Evolutionary conservation across 2,797 vertebrate species (phyloP), one percentile per base, ranked within the genome.

Genomic region (Chrysolophus pictus): DNA sequence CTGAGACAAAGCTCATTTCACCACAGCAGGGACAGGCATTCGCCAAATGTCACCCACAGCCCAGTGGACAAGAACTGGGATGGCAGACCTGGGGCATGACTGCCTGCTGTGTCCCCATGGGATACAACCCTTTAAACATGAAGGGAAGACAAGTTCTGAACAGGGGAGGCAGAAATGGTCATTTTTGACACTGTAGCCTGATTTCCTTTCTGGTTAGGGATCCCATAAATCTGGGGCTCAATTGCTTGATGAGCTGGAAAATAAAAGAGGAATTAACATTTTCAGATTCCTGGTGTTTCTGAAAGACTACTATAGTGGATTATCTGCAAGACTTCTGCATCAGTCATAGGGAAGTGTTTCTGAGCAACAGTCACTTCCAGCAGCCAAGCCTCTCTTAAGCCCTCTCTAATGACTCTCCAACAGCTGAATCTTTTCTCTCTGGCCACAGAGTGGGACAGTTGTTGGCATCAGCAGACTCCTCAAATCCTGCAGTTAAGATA

Each of bases 91-190:
- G 11, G 7, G 35, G 15, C 74, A 56, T 35, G 37, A 73, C 18
- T 10, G 31, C 15, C 46, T 17, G 14, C 53, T 29, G 19, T 0
- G 0, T 58, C 31, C 33, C 69, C 46, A 1, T 0, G 28, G 22
- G 10, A 5, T 28, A 24, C 42, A 41, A 28, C 33, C 16, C 44
- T 64, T 35, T 60, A 13, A 0, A 0, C 9, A 41, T 17, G 18
- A 70, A 41, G n/a, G 42, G 41, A 17, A 77, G 51, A 14, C 33
- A 21, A 74, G 49, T 44, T 70, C 56, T 41, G 42, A 87, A 56
- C 18, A 71, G 46, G 7, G 56, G 15, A 56, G 42, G 47, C 56
- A 88, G 67, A 82, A 85, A 63, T 15, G 44, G n/a, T 62, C 31
- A 13, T 56, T 65, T 58, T 67, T 68, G 53, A 42, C 29, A 62